A percentile compares a stretch with the other conserved stretches of the same genome.
phyloP scores from a whole-genome alignment of 2,113 vertebrate genomes.

The Fregata magnificens region DNA sequence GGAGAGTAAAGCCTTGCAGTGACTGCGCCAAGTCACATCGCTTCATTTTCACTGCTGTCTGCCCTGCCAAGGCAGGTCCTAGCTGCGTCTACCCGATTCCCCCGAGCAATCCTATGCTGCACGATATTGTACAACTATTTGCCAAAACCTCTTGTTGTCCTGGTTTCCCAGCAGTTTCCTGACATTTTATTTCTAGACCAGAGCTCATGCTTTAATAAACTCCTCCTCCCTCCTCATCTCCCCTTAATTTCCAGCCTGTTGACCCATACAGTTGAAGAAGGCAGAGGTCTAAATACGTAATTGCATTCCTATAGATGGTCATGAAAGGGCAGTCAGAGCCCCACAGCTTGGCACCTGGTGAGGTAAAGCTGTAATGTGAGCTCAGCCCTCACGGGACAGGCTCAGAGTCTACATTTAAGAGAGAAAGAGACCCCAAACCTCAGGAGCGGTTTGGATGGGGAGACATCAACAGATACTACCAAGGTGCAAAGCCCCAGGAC shows the following conservation, averaged over 20 bases:
- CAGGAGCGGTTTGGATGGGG: neutral
- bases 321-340: neutral
- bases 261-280: no score
- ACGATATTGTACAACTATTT: neutral
- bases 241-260: neutral
- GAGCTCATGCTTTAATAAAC: neutral
- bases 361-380: neutral
- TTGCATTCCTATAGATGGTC: rapidly evolving
- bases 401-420: neutral
- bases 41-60: neutral
- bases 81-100: rapidly evolving
- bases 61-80: neutral
- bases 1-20: neutral
- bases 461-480: neutral
- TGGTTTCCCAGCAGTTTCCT: neutral
- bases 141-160: neutral
- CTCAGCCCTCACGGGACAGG: neutral
- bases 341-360: neutral
- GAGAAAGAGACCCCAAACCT: neutral
- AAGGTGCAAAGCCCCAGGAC: neutral
- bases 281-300: neutral
- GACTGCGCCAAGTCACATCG: neutral
- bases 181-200: neutral
- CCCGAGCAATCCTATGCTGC: rapidly evolving
- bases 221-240: neutral